Conservation (phyloP, 2,113 vertebrate genomes). For the Podocnemis expansa region DNA sequence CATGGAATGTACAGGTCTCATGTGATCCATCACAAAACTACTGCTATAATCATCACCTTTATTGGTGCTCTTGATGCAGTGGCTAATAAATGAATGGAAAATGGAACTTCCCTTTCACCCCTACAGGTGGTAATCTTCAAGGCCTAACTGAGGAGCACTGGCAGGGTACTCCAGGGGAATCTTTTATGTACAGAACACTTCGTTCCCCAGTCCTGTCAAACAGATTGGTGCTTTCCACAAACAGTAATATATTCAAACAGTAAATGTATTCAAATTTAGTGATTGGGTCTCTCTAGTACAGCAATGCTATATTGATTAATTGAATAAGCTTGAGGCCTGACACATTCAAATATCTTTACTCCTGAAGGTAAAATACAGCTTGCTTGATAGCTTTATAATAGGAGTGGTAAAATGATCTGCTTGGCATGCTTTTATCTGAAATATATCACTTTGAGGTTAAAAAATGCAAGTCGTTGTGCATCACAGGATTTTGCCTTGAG, state of each 20-base stretch:
- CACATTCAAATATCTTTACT: background rate
- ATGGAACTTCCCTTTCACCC: background rate
- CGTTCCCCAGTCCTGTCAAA: background rate
- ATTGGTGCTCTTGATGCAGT: background rate
- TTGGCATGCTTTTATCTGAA: background rate
- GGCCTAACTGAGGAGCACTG: background rate
- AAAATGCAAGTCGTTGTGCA: background rate
- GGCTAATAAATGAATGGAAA: background rate
- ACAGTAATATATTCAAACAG: too few species aligned
- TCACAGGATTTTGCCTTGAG: background rate
- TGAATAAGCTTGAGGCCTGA: background rate
- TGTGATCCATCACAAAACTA: background rate
- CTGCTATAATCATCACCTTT: background rate
- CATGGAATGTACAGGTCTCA: background rate
- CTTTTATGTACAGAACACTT: background rate
- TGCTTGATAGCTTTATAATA: background rate
- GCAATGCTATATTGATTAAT: background rate
- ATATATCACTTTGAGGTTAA: background rate
- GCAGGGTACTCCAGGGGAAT: background rate
- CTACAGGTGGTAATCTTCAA: background rate
- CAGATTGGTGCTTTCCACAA: background rate
- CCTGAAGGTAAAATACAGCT: background rate
- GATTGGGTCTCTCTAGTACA: background rate
- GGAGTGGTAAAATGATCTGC: background rate
- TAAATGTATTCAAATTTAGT: background rate